Evolutionary conservation across 2,888 invertebrate species (phyloP), one percentile per base, ranked within the genome.

Genomic region (Coelogynopora nodosa): DNA sequence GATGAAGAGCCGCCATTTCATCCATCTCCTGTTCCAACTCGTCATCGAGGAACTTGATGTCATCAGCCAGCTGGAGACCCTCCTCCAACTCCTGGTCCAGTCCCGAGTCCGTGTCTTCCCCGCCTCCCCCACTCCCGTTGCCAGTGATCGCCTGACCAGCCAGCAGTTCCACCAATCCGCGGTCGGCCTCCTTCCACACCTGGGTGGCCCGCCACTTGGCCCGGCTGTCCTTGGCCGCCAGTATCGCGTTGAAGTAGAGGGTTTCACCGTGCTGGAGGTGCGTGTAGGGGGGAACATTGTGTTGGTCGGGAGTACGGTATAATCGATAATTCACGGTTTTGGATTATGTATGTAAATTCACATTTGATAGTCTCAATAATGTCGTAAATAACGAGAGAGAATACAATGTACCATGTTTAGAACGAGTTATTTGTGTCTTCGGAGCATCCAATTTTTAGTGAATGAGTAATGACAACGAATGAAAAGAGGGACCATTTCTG

Each of bases 161-260:
- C n/a, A 10, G 27, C 2, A 67, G 82, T 85, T 86, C 82, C 29
- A 86, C 26, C 26, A 86, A 28, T 0, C 80, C 82, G 23, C 31
- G 82, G 49, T 86, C 86, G 29, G 86, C 28, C 31, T 86, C 86
- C 67, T 85, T 91, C 92, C 92, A 92, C 18, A 92, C 90, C 87
- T 90, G 90, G 0, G 90, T 91, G 0, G 92, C 92, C 83, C 90
- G 88, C 92, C 92, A 92, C 67, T 91, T 90, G 18, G 92, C 92
- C 74, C 92, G 88, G 87, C 91, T 91, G 0, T 91, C 91, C 88
- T 91, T 91, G 2, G 91, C 90, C 10, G 92, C 92, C 74, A 91
- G 90, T n/a, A 92, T 90, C 23, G 92, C 91, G 89, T 92, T 91
- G 88, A 92, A 92, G 87, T 90, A 90, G 13, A 91, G 90, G 87